phyloP scores from a whole-genome alignment of 2,888 invertebrate species.

The Cordilura impudica region DNA sequence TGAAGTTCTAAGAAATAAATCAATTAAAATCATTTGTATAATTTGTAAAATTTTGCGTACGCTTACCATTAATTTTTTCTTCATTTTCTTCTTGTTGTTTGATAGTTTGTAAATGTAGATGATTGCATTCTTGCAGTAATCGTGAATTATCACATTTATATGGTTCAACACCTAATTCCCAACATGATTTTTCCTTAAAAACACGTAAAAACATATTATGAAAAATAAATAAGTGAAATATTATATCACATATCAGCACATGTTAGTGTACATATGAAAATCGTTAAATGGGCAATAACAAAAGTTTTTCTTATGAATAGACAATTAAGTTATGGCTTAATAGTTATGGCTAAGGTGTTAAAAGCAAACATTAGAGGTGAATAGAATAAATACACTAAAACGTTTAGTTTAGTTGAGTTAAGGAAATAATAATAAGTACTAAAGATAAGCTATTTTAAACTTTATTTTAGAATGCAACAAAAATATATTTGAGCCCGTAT shows the following conservation, averaged over 20 bases:
- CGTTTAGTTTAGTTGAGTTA: neutral
- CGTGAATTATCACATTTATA: constrained; percentile 89
- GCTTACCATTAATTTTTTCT: constrained; percentile 80
- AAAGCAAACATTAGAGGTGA: neutral
- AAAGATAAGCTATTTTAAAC: no score
- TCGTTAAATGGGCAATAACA: constrained; percentile 48
- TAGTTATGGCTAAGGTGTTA: neutral
- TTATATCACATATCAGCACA: neutral
- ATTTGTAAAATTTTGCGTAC: neutral
- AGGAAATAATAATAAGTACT: no score
- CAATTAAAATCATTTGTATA: neutral
- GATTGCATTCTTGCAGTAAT: constrained; percentile 86
- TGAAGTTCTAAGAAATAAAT: constrained; percentile 77
- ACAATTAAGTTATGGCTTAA: neutral
- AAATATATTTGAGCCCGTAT: no score
- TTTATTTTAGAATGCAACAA: no score
- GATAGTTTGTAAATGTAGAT: constrained; percentile 83
- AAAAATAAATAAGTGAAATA: constrained; percentile 4
- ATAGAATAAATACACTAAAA: neutral
- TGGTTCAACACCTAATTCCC: constrained; percentile 86
- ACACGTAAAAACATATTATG: constrained; percentile 40
- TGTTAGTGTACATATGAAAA: neutral
- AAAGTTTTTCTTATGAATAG: neutral
- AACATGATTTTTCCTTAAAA: constrained; percentile 82
- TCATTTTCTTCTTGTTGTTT: constrained; percentile 83